Conservation (phyloP, 2,797 vertebrate genomes). For the Acridotheres tristis region DNA sequence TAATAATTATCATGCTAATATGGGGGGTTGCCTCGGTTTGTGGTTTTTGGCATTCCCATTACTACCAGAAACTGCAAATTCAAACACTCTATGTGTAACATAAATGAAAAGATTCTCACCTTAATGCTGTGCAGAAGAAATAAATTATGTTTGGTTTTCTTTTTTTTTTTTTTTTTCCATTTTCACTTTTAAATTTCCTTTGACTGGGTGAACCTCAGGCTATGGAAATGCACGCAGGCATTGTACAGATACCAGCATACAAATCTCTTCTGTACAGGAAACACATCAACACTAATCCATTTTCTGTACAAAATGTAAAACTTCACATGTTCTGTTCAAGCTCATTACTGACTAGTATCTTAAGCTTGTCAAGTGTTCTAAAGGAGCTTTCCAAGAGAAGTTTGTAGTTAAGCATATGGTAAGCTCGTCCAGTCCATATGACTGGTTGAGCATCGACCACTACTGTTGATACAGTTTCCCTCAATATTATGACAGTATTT, state of each 20-base stretch:
- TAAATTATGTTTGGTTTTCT: not conserved
- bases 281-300: slow-evolving; percentile 50
- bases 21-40: not conserved
- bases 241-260: not conserved
- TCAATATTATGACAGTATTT: slow-evolving; percentile 85
- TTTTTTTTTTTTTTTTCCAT: not conserved
- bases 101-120: slow-evolving; percentile 34
- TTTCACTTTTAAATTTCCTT: slow-evolving; percentile 44
- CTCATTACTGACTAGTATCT: slow-evolving; percentile 78
- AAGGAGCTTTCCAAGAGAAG: slow-evolving; percentile 80
- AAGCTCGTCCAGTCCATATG: slow-evolving; percentile 83
- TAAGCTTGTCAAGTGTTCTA: slow-evolving; percentile 80
- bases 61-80: slow-evolving; percentile 32
- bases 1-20: slow-evolving; percentile 52
- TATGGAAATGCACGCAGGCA: not conserved
- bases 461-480: slow-evolving; percentile 80
- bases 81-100: not conserved
- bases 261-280: slow-evolving; percentile 37
- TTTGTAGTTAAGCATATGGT: slow-evolving; percentile 83
- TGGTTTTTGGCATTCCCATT: slow-evolving; percentile 44
- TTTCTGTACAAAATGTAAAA: slow-evolving; percentile 51
- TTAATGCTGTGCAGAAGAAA: not conserved
- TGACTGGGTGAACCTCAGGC: slow-evolving; percentile 25
- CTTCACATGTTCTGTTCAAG: slow-evolving; percentile 65
- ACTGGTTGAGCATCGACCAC: slow-evolving; percentile 84